A percentile compares a stretch with the other conserved stretches of the same genome.
Evolutionary conservation across 2,797 vertebrate genomes (phyloP).

Genomic region (Propithecus deckenii): DNA sequence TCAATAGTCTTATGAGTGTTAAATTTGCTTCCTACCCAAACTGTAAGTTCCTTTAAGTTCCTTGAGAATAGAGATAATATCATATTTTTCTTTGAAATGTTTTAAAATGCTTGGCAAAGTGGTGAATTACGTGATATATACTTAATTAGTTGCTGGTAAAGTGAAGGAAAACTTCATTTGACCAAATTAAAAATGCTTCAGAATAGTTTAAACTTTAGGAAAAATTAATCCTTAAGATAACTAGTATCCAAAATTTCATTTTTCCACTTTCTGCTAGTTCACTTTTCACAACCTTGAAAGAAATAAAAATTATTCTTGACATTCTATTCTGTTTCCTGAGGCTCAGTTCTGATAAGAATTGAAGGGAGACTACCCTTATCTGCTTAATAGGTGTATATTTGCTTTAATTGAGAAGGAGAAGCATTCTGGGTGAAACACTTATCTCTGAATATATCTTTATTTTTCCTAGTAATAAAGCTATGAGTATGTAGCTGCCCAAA

Average conservation of each 20-base stretch:
- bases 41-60: not conserved
- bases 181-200: not conserved
- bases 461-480: not conserved
- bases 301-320: slow-evolving; percentile 27
- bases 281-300: not conserved
- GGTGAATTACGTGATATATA: not conserved
- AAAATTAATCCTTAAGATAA: slow-evolving; percentile 21
- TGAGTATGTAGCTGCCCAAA: not conserved
- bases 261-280: not conserved
- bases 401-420: slow-evolving; percentile 37
- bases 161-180: not conserved
- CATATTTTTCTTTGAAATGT: not conserved
- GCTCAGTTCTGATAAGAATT: slow-evolving; percentile 17
- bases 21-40: not conserved
- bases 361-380: not conserved
- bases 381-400: not conserved
- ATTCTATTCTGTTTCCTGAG: not conserved
- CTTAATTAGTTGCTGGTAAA: slow-evolving; percentile 11
- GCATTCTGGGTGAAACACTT: slow-evolving; percentile 11
- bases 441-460: slow-evolving; percentile 13
- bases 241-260: not conserved
- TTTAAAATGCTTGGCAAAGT: slow-evolving; percentile 4
- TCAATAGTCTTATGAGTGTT: not conserved
- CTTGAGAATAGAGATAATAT: not conserved
- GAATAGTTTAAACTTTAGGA: not conserved